Evolutionary conservation across 2,797 vertebrate genomes (phyloP).

Genomic region (Anolis apletophallus): DNA sequence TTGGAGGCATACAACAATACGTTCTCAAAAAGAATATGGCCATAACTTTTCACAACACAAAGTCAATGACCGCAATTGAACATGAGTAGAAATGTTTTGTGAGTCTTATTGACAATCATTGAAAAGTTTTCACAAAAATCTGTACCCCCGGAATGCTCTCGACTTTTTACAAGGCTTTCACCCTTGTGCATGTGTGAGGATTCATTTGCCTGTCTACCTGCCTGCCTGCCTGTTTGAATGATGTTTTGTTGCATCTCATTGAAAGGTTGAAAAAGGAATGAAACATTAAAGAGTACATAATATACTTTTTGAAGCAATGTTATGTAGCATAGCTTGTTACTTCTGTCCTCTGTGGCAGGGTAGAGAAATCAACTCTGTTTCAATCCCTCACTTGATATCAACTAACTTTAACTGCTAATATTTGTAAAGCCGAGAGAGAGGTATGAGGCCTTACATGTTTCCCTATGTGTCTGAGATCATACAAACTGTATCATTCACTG

Average conservation of each 20-base stretch:
- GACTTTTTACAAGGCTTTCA: too few relatives aligned
- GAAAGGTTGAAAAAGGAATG: not conserved
- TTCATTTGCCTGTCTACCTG: too few relatives aligned
- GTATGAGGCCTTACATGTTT: not conserved
- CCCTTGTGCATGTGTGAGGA: too few relatives aligned
- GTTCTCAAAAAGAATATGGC: too few relatives aligned
- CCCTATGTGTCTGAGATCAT: conserved; percentile 10
- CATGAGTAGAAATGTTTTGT: not conserved
- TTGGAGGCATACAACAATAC: too few relatives aligned
- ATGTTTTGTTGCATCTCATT: not conserved
- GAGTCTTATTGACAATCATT: not conserved
- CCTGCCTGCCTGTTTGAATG: too few relatives aligned
- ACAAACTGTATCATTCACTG: not conserved
- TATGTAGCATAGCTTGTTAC: not conserved
- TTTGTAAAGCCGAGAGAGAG: not conserved
- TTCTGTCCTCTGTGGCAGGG: not conserved
- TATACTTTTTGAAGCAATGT: not conserved
- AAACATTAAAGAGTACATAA: not conserved
- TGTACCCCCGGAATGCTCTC: too few relatives aligned
- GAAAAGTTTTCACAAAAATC: too few relatives aligned
- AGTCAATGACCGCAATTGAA: not conserved
- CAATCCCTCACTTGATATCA: not conserved
- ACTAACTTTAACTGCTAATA: not conserved
- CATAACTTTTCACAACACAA: not conserved
- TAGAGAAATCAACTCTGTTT: not conserved